Evolutionary conservation across 2,888 invertebrate species (phyloP).

Genomic region (Drosophila neotestacea): DNA sequence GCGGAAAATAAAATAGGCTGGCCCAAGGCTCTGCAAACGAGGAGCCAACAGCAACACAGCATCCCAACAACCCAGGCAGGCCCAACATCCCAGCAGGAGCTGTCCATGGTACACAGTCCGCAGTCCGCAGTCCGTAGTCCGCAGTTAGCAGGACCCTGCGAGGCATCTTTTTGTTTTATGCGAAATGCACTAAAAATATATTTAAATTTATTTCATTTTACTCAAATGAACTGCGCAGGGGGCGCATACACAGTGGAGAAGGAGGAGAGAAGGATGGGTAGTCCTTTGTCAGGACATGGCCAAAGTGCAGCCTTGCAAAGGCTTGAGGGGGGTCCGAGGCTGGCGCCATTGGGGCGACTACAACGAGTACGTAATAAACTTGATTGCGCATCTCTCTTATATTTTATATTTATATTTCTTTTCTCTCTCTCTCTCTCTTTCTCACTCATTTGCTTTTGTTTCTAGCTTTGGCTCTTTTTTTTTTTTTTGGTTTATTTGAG

Average conservation of each 20-base stretch:
- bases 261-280: slow-evolving; percentile 8
- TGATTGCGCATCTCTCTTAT: slow-evolving; percentile 77
- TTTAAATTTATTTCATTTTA: slow-evolving; percentile 79
- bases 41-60: slow-evolving; percentile 31
- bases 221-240: slow-evolving; percentile 72
- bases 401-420: slow-evolving; percentile 24
- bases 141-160: slow-evolving; percentile 41
- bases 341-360: slow-evolving; percentile 70
- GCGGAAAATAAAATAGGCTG: slow-evolving; percentile 72
- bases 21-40: slow-evolving; percentile 59
- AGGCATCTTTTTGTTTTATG: slow-evolving; percentile 81
- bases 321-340: slow-evolving; percentile 34
- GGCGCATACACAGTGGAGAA: slow-evolving; percentile 1
- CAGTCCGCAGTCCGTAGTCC: slow-evolving; percentile 1
- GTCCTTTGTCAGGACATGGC: slow-evolving; percentile 51
- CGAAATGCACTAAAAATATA: slow-evolving; percentile 81
- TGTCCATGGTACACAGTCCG: not conserved
- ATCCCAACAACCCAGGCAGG: slow-evolving; percentile 24
- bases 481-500: slow-evolving; percentile 29
- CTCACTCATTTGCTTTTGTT: slow-evolving; percentile 6
- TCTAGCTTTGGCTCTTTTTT: slow-evolving; percentile 21
- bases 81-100: slow-evolving; percentile 35
- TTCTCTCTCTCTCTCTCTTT: not conserved
- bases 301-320: slow-evolving; percentile 71
- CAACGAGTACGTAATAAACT: slow-evolving; percentile 74